Conservation (phyloP, 1,140 invertebrate genomes). For the Dryas iulia region DNA sequence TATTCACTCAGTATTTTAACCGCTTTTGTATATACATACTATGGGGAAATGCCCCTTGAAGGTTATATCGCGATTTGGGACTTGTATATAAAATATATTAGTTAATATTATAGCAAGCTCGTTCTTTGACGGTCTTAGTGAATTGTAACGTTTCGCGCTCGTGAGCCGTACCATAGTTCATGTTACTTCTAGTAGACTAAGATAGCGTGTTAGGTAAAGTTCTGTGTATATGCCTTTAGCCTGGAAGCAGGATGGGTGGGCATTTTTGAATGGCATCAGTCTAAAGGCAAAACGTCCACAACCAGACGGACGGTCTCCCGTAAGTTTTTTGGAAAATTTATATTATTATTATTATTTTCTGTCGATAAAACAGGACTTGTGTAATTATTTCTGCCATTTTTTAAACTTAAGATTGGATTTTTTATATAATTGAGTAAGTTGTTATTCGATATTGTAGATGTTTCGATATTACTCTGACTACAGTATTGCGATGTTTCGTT, state of each 20-base stretch:
- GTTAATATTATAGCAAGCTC: conserved; percentile 59
- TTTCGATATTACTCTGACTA: conserved; percentile 51
- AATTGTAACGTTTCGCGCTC: conserved; percentile 53
- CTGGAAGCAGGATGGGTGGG: conserved; percentile 12
- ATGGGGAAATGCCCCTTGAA: conserved; percentile 7
- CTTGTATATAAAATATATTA: conserved; percentile 58
- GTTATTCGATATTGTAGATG: conserved; percentile 62
- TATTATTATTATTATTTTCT: conserved; percentile 32
- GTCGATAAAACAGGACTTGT: conserved; percentile 3
- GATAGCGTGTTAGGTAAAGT: conserved; percentile 55
- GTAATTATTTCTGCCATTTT: conserved; percentile 51
- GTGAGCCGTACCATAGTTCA: conserved; percentile 52
- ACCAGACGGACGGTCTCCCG: conserved; percentile 12
- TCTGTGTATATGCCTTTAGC: conserved; percentile 32
- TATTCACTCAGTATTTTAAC: conserved; percentile 57
- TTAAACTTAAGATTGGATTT: conserved; percentile 50
- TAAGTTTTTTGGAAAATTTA: conserved; percentile 41
- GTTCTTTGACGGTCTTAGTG: conserved; percentile 41
- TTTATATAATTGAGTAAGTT: conserved; percentile 62
- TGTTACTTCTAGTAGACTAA: conserved; percentile 57
- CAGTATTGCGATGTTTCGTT: conserved; percentile 66
- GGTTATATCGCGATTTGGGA: conserved; percentile 16
- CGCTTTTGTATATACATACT: conserved; percentile 48
- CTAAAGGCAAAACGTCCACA: conserved; percentile 37
- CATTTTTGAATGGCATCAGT: conserved; percentile 23